Evolutionary conservation across 2,797 vertebrate species (phyloP).

Genomic region (Sebastes kiyomatsui): DNA sequence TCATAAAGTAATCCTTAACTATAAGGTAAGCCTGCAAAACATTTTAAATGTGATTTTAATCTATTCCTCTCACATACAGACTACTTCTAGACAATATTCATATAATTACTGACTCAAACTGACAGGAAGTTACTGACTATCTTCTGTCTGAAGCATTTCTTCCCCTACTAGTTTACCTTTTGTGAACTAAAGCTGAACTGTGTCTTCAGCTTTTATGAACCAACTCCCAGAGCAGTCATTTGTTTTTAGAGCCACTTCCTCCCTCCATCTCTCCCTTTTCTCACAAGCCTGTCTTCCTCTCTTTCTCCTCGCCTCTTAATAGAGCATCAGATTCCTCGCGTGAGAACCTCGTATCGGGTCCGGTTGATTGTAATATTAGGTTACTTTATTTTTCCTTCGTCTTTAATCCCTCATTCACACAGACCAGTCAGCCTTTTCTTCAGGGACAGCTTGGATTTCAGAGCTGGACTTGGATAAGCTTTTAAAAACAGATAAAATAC

Average conservation of each 20-base stretch:
- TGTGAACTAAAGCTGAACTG: constrained; percentile 2
- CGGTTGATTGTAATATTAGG: constrained; percentile 49
- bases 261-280: not conserved
- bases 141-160: not conserved
- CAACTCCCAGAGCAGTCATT: constrained; percentile 18
- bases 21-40: not conserved
- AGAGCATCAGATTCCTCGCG: constrained; percentile 48
- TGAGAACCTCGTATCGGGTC: constrained; percentile 34
- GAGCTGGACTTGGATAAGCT: not conserved
- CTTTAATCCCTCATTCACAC: constrained; percentile 40
- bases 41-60: not conserved
- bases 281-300: not conserved
- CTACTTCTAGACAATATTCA: not conserved
- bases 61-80: not conserved
- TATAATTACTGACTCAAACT: not conserved
- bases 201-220: not conserved
- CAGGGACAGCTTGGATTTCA: constrained; percentile 44
- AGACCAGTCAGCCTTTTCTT: constrained; percentile 36
- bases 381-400: constrained; percentile 40
- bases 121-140: not conserved
- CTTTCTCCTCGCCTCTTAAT: not conserved
- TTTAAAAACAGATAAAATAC: not conserved
- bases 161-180: not conserved
- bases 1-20: not conserved
- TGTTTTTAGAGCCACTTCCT: constrained; percentile 32